Base-by-base conservation (phyloP, 2,113 vertebrate genomes). In the Mus spicilegus region DNA sequence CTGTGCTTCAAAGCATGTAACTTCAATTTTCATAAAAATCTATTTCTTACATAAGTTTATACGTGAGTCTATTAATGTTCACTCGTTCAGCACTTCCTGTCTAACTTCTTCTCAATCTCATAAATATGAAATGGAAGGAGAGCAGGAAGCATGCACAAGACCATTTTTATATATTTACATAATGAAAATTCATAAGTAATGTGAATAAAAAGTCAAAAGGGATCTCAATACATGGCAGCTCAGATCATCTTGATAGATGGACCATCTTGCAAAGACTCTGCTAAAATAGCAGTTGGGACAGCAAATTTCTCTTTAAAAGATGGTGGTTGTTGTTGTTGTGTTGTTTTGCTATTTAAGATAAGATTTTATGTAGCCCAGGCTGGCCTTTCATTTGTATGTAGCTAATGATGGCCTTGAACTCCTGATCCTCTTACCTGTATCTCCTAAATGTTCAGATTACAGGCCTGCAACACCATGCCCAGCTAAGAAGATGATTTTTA, bases 1-100 rank as follows among this genome's bases (percentile, higher is more conserved):
- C 93, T 97, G 84, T 95, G 93, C 91, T 80, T 91, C 93, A 97
- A 96, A 97, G 89, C 65, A 97, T 87, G 80, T 95, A 94, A 96
- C 82, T 94, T 97, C 96, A 96, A 97, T 98, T 97, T 97, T 95
- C 88, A 88, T 93, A 95, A 92, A 97, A 96, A 95, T 89, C 93
- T 69, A 76, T 97, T 96, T 96, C 95, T 96, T 89, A 95, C 90
- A 81, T 49, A 92, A 73, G 94, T 95, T 93, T 84, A 95, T 97
- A 93, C 72, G 94, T 77, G 84, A 94, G 91, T 89, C 93, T 95
- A 87, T 96, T 95, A 97, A 93, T 93, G 94, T 85, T 97, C 95
- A 85, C 75, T 94, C 96, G 72, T 90, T 97, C 94, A 54, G 92
- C 17, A 81, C 87, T 97, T 95, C 77, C 95, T 91, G 93, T 89